Evolutionary conservation across 1,140 invertebrate genomes (phyloP).

Genomic region (Drosophila tropicalis): DNA sequence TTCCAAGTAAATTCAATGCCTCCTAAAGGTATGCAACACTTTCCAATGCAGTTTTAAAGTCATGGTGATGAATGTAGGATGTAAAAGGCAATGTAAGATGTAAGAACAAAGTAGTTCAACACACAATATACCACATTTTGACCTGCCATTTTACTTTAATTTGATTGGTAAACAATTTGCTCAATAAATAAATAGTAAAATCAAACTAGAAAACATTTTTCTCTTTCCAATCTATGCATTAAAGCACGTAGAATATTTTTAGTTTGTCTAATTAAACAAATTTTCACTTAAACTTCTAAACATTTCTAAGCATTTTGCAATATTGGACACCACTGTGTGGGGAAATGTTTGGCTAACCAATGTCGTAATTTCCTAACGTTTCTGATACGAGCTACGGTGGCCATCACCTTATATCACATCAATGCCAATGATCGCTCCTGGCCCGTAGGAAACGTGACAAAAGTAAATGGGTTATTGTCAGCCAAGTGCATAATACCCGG

Average conservation of each 20-base stretch:
- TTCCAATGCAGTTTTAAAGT: neutral
- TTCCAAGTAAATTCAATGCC: neutral
- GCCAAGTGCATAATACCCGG: neutral
- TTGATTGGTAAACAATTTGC: too few relatives aligned
- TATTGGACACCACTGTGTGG: neutral
- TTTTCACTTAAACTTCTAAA: too few relatives aligned
- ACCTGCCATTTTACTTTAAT: too few relatives aligned
- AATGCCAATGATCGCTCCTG: constrained; percentile 2
- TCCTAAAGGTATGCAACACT: constrained; percentile 23
- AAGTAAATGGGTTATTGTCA: constrained; percentile 26
- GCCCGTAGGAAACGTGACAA: constrained; percentile 14
- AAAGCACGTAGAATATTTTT: too few relatives aligned
- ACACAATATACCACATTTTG: too few relatives aligned
- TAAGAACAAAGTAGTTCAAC: too few relatives aligned
- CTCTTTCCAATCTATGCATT: too few relatives aligned
- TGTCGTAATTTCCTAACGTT: constrained; percentile 12
- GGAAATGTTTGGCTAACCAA: constrained; percentile 1
- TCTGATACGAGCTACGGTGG: neutral
- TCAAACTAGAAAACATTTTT: too few relatives aligned
- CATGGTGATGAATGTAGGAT: neutral
- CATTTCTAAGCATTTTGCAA: too few relatives aligned
- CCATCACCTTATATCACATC: constrained; percentile 27
- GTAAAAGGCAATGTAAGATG: neutral
- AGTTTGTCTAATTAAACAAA: too few relatives aligned
- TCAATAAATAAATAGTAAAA: too few relatives aligned